Base-by-base conservation (phyloP, 2,888 invertebrate species). In the Tetropium fuscum region DNA sequence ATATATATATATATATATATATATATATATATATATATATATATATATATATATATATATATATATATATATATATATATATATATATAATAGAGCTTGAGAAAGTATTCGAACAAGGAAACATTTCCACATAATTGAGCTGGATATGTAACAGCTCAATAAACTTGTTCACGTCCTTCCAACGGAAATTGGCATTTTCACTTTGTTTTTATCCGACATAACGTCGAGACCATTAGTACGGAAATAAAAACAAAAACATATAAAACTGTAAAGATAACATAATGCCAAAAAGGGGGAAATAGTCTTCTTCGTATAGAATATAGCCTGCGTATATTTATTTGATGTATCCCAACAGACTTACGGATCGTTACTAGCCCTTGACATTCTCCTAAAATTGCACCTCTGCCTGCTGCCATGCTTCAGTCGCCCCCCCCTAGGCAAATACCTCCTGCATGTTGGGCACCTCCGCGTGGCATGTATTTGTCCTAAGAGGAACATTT, bases 361-460 rank as follows among this genome's bases (percentile, higher is more conserved):
- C 22, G 38, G 27, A 40, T 40, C 40, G 51, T 38, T 40, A 18
- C 40, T 40, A 8, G 38, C 27, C 51, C 40, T 40, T 40, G 51
- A 51, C 51, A 38, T 49, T 15, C 36, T 20, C 49, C 38, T 16
- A 40, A 56, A 34, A 48, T 34, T 34, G 34, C 49, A 34, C 34
- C 34, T 38, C 18, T 27, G 40, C 54, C 32, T 40, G n/a, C 18
- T 20, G 15, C 38, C 10, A 30, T 44, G 45, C 27, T 41, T 15
- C 34, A 34, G 40, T 10, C 25, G n/a, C n/a, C n/a, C n/a, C 32
- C 49, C 53, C 53, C 53, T 16, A 43, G 48, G 53, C 40, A 43
- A 58, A 53, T 58, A 58, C 47, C 53, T 48, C 30, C 43, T 48
- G 48, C 43, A 43, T 47, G 58, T 34, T 27, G 36, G 48, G 48